Evolutionary conservation across 1,140 invertebrate genomes (phyloP).

Genomic region (Luehdorfia chinensis): DNA sequence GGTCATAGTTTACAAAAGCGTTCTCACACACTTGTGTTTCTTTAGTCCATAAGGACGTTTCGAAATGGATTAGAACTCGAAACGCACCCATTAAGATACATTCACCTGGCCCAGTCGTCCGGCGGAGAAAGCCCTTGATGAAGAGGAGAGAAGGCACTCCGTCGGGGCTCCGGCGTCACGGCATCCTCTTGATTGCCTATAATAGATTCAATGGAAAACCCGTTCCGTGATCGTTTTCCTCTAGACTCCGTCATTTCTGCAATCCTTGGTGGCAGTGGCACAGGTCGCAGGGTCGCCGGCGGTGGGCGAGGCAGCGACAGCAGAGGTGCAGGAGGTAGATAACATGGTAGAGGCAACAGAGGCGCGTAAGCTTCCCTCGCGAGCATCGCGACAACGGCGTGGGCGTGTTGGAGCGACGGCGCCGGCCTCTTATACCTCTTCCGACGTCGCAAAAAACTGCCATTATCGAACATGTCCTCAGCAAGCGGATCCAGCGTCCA

Average conservation of each 20-base stretch:
- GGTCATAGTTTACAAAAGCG: neutral
- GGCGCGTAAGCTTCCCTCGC: slow-evolving; percentile 70
- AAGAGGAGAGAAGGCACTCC: slow-evolving; percentile 70
- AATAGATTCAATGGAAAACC: slow-evolving; percentile 75
- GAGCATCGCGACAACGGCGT: slow-evolving; percentile 67
- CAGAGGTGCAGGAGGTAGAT: slow-evolving; percentile 59
- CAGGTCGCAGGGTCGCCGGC: slow-evolving; percentile 59
- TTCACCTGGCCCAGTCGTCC: slow-evolving; percentile 77
- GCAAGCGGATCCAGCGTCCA: slow-evolving; percentile 98
- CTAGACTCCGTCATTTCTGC: slow-evolving; percentile 55
- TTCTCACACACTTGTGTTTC: neutral
- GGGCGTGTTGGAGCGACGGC: slow-evolving; percentile 69
- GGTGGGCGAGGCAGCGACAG: slow-evolving; percentile 62
- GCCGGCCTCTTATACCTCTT: slow-evolving; percentile 95
- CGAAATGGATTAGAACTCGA: slow-evolving; percentile 37
- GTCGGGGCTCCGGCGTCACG: slow-evolving; percentile 40
- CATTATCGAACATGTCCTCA: slow-evolving; percentile 99
- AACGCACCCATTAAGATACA: slow-evolving; percentile 45
- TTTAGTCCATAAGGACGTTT: slow-evolving; percentile 27
- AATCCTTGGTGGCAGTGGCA: slow-evolving; percentile 58
- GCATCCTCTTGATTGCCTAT: slow-evolving; percentile 56
- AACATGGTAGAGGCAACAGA: slow-evolving; percentile 64
- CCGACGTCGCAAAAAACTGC: slow-evolving; percentile 94
- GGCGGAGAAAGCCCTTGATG: slow-evolving; percentile 52
- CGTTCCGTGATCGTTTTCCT: slow-evolving; percentile 63